Conservation (phyloP, 2,888 invertebrate species). For the Girardia tigrina region DNA sequence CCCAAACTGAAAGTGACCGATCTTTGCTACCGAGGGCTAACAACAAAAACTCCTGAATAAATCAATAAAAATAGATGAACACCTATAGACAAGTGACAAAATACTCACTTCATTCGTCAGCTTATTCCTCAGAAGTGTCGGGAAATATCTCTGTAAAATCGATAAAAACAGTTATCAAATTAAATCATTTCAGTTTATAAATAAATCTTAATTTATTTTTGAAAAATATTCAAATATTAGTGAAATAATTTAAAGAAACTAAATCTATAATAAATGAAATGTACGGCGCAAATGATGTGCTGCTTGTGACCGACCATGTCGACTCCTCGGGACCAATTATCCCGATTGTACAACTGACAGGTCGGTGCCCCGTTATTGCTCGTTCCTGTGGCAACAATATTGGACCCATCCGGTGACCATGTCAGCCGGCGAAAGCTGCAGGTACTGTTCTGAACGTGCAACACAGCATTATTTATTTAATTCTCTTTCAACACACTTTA, state of each 20-base stretch:
- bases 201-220: background rate
- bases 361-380: slow-evolving; percentile 96
- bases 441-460: background rate
- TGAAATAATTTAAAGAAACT: background rate
- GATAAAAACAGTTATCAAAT: slow-evolving; percentile 29
- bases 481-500: too few relatives aligned
- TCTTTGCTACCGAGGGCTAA: slow-evolving; percentile 86
- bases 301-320: slow-evolving; percentile 37
- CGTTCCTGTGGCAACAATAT: slow-evolving; percentile 87
- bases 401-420: slow-evolving; percentile 94
- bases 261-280: background rate
- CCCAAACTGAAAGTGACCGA: slow-evolving; percentile 82
- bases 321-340: slow-evolving; percentile 32
- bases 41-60: slow-evolving; percentile 47
- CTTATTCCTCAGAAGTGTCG: slow-evolving; percentile 65
- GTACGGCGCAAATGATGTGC: slow-evolving; percentile 35
- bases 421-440: slow-evolving; percentile 62
- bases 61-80: slow-evolving; percentile 27
- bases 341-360: slow-evolving; percentile 68
- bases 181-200: background rate
- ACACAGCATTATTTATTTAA: too few relatives aligned
- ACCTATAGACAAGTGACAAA: background rate
- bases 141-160: slow-evolving; percentile 66
- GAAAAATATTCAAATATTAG: background rate
- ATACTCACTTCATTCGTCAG: background rate